Evolutionary conservation across 2,797 vertebrate species (phyloP), one percentile per base, ranked within the genome.

Genomic region (Lithobates pipiens): DNA sequence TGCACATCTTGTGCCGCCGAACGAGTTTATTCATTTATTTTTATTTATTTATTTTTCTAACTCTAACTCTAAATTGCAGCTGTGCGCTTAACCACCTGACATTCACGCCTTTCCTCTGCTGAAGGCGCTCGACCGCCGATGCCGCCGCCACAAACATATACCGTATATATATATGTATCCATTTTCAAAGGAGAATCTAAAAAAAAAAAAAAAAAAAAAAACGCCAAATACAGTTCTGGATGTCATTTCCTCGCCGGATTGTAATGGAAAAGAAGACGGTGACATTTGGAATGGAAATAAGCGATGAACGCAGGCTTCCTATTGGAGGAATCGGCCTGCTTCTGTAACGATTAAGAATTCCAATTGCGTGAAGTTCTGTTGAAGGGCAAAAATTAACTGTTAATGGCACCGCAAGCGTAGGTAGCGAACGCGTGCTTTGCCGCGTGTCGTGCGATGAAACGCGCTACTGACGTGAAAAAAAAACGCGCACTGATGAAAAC

Each of bases 1-100:
- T 75, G 21, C 25, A 50, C 77, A 68, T 34, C 72, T 84, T 63
- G 61, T 71, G 76, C 73, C 44, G 61, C 76, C 39, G 71, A 77
- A 36, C 36, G 34, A 25, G 57, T 83, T 82, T 39, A 39, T 39
- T 36, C 5, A 6, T 6, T 36, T 36, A 2, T 39, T 10, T 39
- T 6, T 7, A 6, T 6, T 36, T 36, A 0, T 44, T 44, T 44
- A 0, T 54, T 18, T 5, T 50, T 74, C 13, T 5, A 21, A 42
- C 34, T 18, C 34, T 6, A 11, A 11, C 69, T 74, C 67, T 75
- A n/a, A 11, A 44, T 15, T 23, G 23, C 8, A n/a, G 29, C 29
- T 76, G 27, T 82, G n/a, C 46, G 29, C 25, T n/a, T 71, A 80
- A 29, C 44, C 34, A 29, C 44, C 34, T 76, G 54, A 67, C 39